Base-by-base conservation (phyloP, 2,797 vertebrate genomes). In the Taenioides sp. region DNA sequence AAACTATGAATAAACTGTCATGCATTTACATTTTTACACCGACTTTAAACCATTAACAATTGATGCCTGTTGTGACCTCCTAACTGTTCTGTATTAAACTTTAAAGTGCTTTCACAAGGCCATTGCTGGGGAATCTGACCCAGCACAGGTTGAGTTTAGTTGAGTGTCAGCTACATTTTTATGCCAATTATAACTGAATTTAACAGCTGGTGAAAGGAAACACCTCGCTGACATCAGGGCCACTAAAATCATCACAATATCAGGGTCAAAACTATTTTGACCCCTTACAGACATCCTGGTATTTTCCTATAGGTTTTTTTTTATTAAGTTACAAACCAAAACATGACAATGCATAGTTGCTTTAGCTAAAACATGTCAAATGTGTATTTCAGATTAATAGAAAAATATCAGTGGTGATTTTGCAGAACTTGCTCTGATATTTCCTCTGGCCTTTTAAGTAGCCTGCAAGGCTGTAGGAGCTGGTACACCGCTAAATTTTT, bases 21-120 rank as follows among this genome's bases (percentile, higher is more conserved):
- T 47, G 14, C 4, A 16, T 47, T 47, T 17, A 47, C 4, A 47
- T 16, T 47, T 47, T 47, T 47, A 47, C 43, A 47, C 43, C 14
- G 4, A 47, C 43, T 47, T 47, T 47, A 47, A 79, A 79, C 60
- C 65, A 74, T 83, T 78, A 76, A 75, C 67, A 82, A 75, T 73
- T 76, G 80, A 78, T 67, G 77, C 75, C 72, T 77, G 76, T 79
- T 70, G 67, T 75, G 74, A 78, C 75, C 58, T 59, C 69, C 62
- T 71, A 58, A 78, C 74, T 77, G 73, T 73, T 73, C 74, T 57
- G 75, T 81, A 60, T 40, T 84, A 47, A 83, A 86, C 73, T 82
- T 84, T 88, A 86, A 67, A 76, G 65, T 27, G 52, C 72, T 74
- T 74, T 81, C 66, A 78, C 55, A 81, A 72, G 57, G 22, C 55